These are phyloP conservation scores for Hippasteria phrygiana DNA, from an alignment of 53 echinoderm and acorn worm genomes.

Conservation along the genomic window DNA sequence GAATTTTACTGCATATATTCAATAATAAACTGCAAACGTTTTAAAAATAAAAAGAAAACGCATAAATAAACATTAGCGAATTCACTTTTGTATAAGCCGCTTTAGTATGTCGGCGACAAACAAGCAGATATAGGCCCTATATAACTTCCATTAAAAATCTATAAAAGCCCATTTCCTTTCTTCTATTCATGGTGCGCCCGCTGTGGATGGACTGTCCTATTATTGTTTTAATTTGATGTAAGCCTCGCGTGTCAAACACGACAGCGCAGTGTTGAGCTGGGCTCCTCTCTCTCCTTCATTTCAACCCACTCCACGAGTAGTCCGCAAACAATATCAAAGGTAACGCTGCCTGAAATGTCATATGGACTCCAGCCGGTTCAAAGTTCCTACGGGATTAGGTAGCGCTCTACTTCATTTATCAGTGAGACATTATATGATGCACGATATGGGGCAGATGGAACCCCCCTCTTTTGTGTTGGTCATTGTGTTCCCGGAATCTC, in stretches of 20 bases:
- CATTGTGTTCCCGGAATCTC: too few species aligned
- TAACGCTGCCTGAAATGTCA: constrained; percentile 45
- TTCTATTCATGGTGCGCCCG: too few species aligned
- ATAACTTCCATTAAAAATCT: not conserved
- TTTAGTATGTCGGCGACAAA: too few species aligned
- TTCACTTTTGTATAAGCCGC: not conserved
- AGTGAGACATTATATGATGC: too few species aligned
- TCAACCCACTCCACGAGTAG: constrained; percentile 36
- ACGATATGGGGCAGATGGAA: too few species aligned
- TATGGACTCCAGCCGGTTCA: constrained; percentile 4
- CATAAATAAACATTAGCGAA: too few species aligned
- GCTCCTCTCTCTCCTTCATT: not conserved
- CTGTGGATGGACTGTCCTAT: not conserved
- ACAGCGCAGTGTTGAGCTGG: constrained; percentile 12
- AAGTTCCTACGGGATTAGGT: constrained; percentile 48
- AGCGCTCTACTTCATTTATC: not conserved
- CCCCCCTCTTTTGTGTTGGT: too few species aligned
- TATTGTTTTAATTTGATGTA: constrained; percentile 24
- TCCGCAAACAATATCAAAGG: constrained; percentile 53
- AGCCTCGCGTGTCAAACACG: constrained; percentile 31
- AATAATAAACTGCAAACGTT: too few species aligned
- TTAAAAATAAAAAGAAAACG: too few species aligned
- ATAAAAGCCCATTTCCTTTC: not conserved
- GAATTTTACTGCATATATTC: too few species aligned
- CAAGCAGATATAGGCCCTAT: too few species aligned